Evolutionary conservation across 2,797 vertebrate genomes (phyloP), one percentile per base, ranked within the genome.

Genomic region (Microctenopoma steveboyesi): DNA sequence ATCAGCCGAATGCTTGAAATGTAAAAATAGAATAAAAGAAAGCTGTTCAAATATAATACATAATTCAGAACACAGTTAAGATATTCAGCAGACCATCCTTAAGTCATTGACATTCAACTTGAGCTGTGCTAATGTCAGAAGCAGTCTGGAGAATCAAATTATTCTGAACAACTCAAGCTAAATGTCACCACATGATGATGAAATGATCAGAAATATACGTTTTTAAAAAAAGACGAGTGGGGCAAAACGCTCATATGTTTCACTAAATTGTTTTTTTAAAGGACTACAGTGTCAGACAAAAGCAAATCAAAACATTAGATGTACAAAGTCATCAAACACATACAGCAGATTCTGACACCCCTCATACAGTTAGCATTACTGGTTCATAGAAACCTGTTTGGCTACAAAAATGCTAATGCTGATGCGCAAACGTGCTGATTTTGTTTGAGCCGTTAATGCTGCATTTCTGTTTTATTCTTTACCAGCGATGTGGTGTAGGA

Each of bases 81-180:
- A 69, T 79, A 86, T 88, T 86, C 81, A 75, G 47, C 58, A 52
- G 65, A 66, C 69, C 39, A 64, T 74, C 63, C 64, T 78, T 75
- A 75, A 84, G 72, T 84, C 75, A 83, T 80, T 89, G 82, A 85
- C 79, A 90, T 88, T 91, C 83, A 87, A 64, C 71, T 62, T 74
- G 69, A 81, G 49, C 70, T 70, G 54, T 72, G 76, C 50, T 86
- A 91, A 89, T 90, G 85, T 88, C 90, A 88, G 57, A 72, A 22
- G 48, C 61, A 72, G 81, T 78, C 82, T 2, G 1, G 76, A 79
- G 79, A 78, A 69, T 75, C 74, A 76, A 81, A 80, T 85, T 84
- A 82, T 73, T 77, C 60, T 52, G 73, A 83, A 78, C 46, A 58
- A 78, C 75, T 86, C 37, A 70, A 88, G 66, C 78, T 87, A 89